Evolutionary conservation across 1,140 invertebrate genomes (phyloP), one percentile per base, ranked within the genome.

Genomic region (Diorhabda elongata): DNA sequence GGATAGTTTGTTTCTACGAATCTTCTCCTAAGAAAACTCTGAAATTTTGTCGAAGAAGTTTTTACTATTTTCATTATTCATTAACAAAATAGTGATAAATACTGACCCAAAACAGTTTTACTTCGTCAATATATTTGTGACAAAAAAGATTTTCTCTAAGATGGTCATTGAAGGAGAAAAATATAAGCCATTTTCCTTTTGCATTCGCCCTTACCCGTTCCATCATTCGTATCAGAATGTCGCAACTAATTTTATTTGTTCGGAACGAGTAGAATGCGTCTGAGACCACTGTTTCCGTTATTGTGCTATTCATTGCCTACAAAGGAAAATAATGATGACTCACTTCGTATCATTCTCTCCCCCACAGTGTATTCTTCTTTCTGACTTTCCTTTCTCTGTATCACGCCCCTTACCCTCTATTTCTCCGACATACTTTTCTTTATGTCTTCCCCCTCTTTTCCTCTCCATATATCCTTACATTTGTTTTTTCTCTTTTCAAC

Each of bases 261-360:
- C 63, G 45, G n/a, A 52, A 64, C 42, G 52, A 64, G 6, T 64
- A 64, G 9, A 56, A 56, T n/a, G 63, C 63, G 2, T 64, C 63
- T 56, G 47, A 7, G 11, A 64, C 56, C 5, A 64, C 43, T 4
- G 63, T 64, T 7, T 52, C 44, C 26, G 47, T 11, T 2, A 41
- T 44, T 11, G 6, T 5, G 41, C 56, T 11, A 42, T 56, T 41
- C 26, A 64, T 8, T 56, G 7, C 6, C 63, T 64, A 44, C 6
- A 64, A 64, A n/a, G 47, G n/a, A 52, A n/a, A 52, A 52, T 8
- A 3, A 52, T 52, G 47, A 8, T 52, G 11, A 47, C 43, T 43
- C 4, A 4, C 9, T 3, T 43, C 5, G 44, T 62, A 2, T 44
- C 8, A 11, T 3, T 7, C 3, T 60, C 3, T 11, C 58, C 58